A percentile compares a stretch with the other conserved stretches of the same genome.
These are phyloP conservation scores for Phoxinus phoxinus DNA, from an alignment of 2,113 vertebrate species.

Conservation along the genomic window DNA sequence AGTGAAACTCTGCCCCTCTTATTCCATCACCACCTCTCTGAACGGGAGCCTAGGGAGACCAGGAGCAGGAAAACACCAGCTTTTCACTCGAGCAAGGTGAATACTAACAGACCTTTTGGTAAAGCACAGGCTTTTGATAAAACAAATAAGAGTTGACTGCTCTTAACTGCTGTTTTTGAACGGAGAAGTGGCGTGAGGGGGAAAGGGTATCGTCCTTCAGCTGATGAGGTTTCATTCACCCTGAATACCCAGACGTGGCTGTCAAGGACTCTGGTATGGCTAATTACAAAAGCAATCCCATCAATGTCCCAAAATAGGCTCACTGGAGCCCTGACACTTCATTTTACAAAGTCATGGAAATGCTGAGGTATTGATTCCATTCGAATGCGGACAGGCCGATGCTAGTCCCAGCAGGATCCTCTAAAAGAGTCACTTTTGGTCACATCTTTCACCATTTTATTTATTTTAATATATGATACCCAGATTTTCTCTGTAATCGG, in stretches of 20 bases:
- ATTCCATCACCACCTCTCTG: constrained; percentile 22
- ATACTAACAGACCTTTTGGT: constrained; percentile 28
- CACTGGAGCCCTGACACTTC: constrained; percentile 54
- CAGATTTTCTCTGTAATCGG: too few species aligned
- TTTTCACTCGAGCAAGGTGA: constrained; percentile 26
- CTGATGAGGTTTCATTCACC: constrained; percentile 38
- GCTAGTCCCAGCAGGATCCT: not conserved
- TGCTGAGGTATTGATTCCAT: constrained; percentile 52
- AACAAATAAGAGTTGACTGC: constrained; percentile 33
- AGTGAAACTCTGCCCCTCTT: constrained; percentile 21
- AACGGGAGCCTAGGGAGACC: constrained; percentile 24
- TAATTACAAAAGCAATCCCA: constrained; percentile 62
- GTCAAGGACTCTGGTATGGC: constrained; percentile 54
- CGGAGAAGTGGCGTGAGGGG: not conserved
- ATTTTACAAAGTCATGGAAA: constrained; percentile 61
- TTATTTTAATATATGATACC: not conserved
- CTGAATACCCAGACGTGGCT: constrained; percentile 25
- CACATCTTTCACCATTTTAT: not conserved
- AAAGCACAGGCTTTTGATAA: constrained; percentile 45
- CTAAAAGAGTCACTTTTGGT: not conserved
- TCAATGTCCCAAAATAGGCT: constrained; percentile 51
- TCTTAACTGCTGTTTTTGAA: constrained; percentile 42
- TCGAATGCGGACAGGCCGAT: constrained; percentile 7
- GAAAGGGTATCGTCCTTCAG: constrained; percentile 45
- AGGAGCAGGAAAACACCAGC: constrained; percentile 32